These are phyloP conservation scores for Leptothorax acervorum DNA, from an alignment of 2,888 invertebrate genomes.

Conservation along the genomic window DNA sequence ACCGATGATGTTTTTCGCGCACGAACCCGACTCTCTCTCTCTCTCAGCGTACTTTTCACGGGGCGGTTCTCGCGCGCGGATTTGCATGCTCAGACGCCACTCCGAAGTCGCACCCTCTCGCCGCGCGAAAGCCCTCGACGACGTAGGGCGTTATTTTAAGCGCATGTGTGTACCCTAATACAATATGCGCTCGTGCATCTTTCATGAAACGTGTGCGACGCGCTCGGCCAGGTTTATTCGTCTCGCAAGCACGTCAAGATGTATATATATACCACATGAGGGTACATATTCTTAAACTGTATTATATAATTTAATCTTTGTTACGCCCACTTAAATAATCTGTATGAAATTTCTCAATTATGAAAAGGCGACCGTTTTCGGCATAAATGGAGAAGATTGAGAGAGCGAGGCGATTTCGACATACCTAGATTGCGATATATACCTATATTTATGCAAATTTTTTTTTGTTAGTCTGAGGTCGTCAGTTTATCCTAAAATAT, in stretches of 20 bases:
- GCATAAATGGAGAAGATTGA: background rate
- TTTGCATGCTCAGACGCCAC: conserved; percentile 33
- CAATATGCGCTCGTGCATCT: conserved; percentile 50
- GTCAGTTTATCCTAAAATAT: background rate
- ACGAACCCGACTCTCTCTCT: background rate
- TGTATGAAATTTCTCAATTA: background rate
- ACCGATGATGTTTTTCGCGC: conserved; percentile 18
- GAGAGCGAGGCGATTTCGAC: background rate
- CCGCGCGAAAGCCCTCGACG: background rate
- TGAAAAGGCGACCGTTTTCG: background rate
- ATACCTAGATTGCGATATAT: background rate
- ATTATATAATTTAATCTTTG: background rate
- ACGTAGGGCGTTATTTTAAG: conserved; percentile 40
- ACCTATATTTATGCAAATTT: background rate
- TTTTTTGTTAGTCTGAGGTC: background rate
- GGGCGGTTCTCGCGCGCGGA: conserved; percentile 8
- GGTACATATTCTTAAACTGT: background rate
- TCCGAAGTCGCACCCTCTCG: background rate
- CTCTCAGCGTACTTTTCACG: background rate
- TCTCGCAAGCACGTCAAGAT: background rate
- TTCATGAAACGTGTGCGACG: conserved; percentile 41
- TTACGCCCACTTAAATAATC: background rate
- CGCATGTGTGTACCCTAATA: conserved; percentile 32
- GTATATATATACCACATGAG: background rate
- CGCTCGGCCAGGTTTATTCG: conserved; percentile 26